Evolutionary conservation across 2,113 vertebrate species (phyloP), one percentile per base, ranked within the genome.

Genomic region (Stictonetta naevosa): DNA sequence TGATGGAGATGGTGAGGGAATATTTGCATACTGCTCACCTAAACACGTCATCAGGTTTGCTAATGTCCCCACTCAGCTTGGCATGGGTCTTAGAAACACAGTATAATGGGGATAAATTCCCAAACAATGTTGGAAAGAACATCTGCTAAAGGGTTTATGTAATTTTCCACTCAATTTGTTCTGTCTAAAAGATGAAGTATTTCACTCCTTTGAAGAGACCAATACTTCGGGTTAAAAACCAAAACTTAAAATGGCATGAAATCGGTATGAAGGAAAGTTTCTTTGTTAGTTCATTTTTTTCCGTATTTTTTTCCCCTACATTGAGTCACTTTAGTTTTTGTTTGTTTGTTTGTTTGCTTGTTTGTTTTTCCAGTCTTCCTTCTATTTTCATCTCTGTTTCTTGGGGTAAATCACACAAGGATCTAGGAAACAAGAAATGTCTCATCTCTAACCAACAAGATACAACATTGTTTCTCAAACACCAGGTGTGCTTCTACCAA

Each of bases 131-230:
- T 92, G 97, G 96, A 97, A 97, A 97, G 97, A 98, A 98, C 98
- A 98, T 98, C 98, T 98, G 98, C 97, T 98, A 95, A 97, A 95
- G 96, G 97, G 96, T 97, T 97, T 98, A 97, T 98, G 97, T 97
- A 98, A 98, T 98, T 98, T 98, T 98, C 98, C 98, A 98, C 97
- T 98, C 97, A 98, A 98, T 98, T 98, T 98, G 95, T 96, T 98
- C 98, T 98, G 98, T 98, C 98, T 98, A 94, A 96, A 98, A 98
- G 98, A 98, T 98, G 97, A 98, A 98, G 97, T 97, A 97, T 98
- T 98, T 97, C 94, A 96, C 96, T 97, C 79, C 96, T 98, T 98
- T 98, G 97, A 98, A 98, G 94, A 98, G 90, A 97, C 93, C 91
- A 95, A 95, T 95, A 97, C 83, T 94, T 94, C 79, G 95, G 92